Evolutionary conservation across 2,797 vertebrate genomes (phyloP).

Genomic region (Mormyrus hasselquistii): DNA sequence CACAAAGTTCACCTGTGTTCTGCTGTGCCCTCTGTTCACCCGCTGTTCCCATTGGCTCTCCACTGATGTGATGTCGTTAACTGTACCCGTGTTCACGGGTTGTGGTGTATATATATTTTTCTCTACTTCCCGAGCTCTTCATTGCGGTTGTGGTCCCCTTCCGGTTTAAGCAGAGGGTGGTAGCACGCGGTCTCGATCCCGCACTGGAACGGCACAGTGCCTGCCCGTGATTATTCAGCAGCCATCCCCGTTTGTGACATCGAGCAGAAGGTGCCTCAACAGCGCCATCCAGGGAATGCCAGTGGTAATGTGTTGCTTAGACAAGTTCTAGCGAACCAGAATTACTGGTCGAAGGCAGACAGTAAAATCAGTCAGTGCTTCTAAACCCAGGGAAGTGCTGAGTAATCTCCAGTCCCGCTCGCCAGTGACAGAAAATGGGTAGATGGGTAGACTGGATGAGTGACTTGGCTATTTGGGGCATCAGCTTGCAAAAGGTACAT

Average conservation of each 20-base stretch:
- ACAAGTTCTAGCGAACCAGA: neutral
- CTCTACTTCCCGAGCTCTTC: neutral
- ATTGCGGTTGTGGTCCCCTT: neutral
- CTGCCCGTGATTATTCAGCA: neutral
- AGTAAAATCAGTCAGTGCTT: neutral
- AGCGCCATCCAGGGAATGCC: neutral
- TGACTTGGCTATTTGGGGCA: neutral
- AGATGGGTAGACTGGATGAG: neutral
- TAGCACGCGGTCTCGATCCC: too few relatives aligned
- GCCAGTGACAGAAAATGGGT: neutral
- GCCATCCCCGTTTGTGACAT: neutral
- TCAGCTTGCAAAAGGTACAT: neutral
- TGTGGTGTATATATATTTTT: neutral
- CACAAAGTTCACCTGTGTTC: conserved; percentile 16
- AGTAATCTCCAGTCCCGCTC: neutral
- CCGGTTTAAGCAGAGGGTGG: neutral
- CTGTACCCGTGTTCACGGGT: neutral
- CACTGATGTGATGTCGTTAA: neutral
- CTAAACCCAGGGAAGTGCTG: neutral
- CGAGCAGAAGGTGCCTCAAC: neutral
- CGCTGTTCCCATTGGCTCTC: conserved; percentile 16
- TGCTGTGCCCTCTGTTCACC: neutral
- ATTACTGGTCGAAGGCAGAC: neutral
- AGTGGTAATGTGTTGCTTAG: neutral
- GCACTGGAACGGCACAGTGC: neutral